phyloP scores from a whole-genome alignment of 2,797 vertebrate species.

The Mormyrops attenuatus region DNA sequence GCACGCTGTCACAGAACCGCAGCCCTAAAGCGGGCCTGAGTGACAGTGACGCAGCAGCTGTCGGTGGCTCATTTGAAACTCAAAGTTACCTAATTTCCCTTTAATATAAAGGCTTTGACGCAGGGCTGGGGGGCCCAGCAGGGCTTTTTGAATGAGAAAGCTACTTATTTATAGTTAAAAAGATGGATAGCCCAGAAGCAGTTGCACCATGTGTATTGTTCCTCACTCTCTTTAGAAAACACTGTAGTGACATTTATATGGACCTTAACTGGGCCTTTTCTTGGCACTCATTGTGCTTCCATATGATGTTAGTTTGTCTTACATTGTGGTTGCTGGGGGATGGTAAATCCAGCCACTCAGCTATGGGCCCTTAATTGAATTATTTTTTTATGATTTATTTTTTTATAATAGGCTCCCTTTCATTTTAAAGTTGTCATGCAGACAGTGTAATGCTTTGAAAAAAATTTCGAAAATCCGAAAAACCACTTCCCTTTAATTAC shows the following conservation, averaged over 20 bases:
- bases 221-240: constrained; percentile 38
- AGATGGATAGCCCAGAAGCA: constrained; percentile 47
- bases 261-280: constrained; percentile 36
- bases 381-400: background rate
- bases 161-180: constrained; percentile 42
- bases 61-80: constrained; percentile 55
- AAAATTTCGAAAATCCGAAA: background rate
- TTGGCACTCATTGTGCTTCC: constrained; percentile 14
- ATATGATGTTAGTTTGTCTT: constrained; percentile 21
- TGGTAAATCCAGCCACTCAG: background rate
- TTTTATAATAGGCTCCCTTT: background rate
- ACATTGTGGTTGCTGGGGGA: background rate
- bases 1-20: background rate
- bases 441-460: background rate
- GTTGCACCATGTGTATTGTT: constrained; percentile 43
- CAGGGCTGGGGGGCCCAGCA: constrained; percentile 42
- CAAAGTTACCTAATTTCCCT: constrained; percentile 57
- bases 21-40: background rate
- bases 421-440: background rate
- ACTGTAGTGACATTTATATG: constrained; percentile 43
- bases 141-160: constrained; percentile 51
- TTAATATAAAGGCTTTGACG: constrained; percentile 43
- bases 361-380: background rate
- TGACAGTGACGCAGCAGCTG: constrained; percentile 51
- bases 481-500: no score